Percentiles rank a stretch among this genome's conserved stretches.
Evolutionary conservation across 2,888 invertebrate species (phyloP).

Genomic region (Idaea biselata): DNA sequence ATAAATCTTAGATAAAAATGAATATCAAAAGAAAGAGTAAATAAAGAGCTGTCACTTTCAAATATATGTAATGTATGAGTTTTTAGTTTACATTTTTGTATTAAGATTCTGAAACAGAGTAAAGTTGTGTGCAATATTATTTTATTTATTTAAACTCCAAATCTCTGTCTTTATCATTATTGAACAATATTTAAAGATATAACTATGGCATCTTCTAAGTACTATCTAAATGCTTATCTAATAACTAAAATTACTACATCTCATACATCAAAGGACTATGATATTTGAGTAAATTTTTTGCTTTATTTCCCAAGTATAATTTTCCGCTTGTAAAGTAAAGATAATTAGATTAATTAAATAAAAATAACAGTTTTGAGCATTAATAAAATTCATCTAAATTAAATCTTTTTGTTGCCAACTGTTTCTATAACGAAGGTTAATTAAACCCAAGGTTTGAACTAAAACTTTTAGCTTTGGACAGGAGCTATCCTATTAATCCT

Average conservation of each 20-base stretch:
- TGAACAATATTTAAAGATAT: too few species aligned
- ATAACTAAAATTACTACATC: background rate
- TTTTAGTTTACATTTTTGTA: too few species aligned
- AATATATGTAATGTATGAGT: too few species aligned
- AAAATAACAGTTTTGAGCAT: background rate
- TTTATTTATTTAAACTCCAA: too few species aligned
- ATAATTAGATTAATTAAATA: background rate
- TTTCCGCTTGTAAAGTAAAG: background rate
- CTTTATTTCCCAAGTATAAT: background rate
- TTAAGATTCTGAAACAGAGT: too few species aligned
- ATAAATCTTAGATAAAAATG: too few species aligned
- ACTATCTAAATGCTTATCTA: background rate
- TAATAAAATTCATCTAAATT: background rate
- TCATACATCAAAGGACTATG: background rate
- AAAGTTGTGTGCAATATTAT: too few species aligned
- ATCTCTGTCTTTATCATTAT: too few species aligned
- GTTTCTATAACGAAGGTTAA: background rate
- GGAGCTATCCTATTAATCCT: background rate
- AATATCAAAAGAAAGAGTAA: too few species aligned
- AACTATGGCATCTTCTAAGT: background rate
- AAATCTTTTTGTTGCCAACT: background rate
- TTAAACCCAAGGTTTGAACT: background rate
- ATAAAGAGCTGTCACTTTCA: too few species aligned
- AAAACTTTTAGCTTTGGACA: background rate
- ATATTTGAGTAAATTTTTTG: background rate